Evolutionary conservation across 2,797 vertebrate species (phyloP), one percentile per base, ranked within the genome.

Genomic region (Crenichthys baileyi): DNA sequence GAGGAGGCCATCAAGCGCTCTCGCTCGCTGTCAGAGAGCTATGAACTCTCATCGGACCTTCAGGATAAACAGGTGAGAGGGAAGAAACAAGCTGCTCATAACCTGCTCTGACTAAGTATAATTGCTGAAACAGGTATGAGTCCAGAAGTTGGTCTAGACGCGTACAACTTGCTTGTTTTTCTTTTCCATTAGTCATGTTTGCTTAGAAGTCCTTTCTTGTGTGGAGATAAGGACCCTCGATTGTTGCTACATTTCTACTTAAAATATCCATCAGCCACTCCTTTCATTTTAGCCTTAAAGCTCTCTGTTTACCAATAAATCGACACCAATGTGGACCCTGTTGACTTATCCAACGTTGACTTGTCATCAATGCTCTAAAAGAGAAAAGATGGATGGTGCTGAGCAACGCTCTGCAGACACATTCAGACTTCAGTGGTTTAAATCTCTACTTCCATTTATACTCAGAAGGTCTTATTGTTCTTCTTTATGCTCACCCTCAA

Each of bases 1-100:
- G 97, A 99, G 71, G 98, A 99, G 79, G 98, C 98, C 80, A 99
- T 99, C 93, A 99, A 99, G 89, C 96, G 98, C 83, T 99, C 98
- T 0, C 93, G 97, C 78, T 99, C 97, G 0, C 96, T 98, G 78
- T 98, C 98, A 0, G 98, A 99, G 95, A 98, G 97, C 96, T 99
- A 99, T 96, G 98, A 99, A 95, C 97, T 99, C 93, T 99, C 98
- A 76, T 96, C 98, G 2, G 98, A 99, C 92, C 96, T 99, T 24
- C 98, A 99, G 94, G 98, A 99, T 93, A 99, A 99, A 90, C 97
- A 98, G 97, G 97, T 98, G 76, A 85, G 85, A 29, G 3, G 95
- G 39, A 26, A 2, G 1, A 4, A 18, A 13, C 20, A n/a, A 44
- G 39, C 39, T 22, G 44, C 2, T 67, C 63, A 41, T 41, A 20